Percentiles rank a stretch among this genome's conserved stretches.
Conservation (phyloP, 2,888 invertebrate species). For the Cordylochernes scorpioides region DNA sequence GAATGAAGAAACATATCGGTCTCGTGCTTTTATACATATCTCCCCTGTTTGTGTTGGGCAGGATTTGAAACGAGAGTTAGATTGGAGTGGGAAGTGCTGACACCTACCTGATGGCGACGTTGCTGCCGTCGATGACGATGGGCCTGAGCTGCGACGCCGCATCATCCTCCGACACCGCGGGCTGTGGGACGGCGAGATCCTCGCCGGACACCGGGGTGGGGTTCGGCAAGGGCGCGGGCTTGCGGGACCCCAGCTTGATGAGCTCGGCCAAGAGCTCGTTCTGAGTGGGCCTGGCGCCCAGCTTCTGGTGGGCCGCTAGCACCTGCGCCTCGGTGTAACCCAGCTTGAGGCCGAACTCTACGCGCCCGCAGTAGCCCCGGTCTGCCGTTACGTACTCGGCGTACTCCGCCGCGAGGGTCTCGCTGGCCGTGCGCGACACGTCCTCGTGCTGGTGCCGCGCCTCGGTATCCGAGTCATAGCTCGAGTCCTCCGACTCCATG, state of each 20-base stretch:
- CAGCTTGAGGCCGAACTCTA: conserved; percentile 69
- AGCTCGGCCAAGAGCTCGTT: conserved; percentile 67
- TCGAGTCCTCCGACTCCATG: conserved; percentile 41
- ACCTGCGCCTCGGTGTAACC: conserved; percentile 70
- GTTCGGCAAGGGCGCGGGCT: conserved; percentile 1
- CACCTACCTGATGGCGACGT: conserved; percentile 62
- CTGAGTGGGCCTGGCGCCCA: conserved; percentile 58
- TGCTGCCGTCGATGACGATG: conserved; percentile 76
- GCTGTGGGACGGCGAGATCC: conserved; percentile 1
- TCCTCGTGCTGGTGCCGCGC: conserved; percentile 33
- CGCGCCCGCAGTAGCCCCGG: conserved; percentile 30
- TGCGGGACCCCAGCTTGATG: conserved; percentile 47
- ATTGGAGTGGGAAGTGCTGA: conserved; percentile 1
- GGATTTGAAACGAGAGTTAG: conserved; percentile 4
- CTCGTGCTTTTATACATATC: too few relatives aligned
- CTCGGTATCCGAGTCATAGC: conserved; percentile 46
- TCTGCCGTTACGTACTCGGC: conserved; percentile 39
- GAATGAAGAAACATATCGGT: too few relatives aligned
- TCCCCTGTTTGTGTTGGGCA: neutral
- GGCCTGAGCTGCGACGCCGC: conserved; percentile 32
- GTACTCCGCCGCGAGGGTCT: conserved; percentile 57
- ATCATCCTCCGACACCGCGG: conserved; percentile 1
- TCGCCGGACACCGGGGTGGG: conserved; percentile 1
- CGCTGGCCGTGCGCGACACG: conserved; percentile 51
- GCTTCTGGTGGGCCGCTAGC: conserved; percentile 46